Evolutionary conservation across 2,113 vertebrate genomes (phyloP).

Genomic region (Fregetta grallaria): DNA sequence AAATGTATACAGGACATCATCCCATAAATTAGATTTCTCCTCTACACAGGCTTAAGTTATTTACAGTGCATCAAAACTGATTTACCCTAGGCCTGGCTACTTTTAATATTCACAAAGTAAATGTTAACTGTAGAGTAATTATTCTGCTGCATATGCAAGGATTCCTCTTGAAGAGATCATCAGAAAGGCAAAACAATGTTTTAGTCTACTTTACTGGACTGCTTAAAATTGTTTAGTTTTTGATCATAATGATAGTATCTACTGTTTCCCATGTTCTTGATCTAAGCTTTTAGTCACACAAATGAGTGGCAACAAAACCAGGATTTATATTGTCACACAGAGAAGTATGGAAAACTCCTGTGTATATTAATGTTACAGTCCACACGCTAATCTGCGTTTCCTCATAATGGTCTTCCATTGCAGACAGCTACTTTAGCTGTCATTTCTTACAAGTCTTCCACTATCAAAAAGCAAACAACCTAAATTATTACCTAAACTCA

Average conservation of each 20-base stretch:
- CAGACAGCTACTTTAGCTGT: neutral
- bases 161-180: neutral
- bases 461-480: neutral
- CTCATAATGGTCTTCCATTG: neutral
- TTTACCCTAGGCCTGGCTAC: neutral
- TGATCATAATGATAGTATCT: neutral
- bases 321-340: neutral
- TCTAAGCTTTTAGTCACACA: neutral
- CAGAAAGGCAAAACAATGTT: neutral
- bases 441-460: neutral
- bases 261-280: neutral
- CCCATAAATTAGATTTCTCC: neutral
- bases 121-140: neutral
- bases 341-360: neutral
- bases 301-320: neutral
- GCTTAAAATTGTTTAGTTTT: neutral
- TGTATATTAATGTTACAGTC: neutral
- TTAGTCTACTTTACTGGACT: neutral
- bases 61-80: neutral
- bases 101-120: neutral
- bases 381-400: neutral
- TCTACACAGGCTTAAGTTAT: neutral
- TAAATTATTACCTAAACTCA: neutral
- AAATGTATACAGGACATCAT: neutral
- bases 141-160: neutral